Evolutionary conservation across 2,888 invertebrate genomes (phyloP).

Genomic region (Tiliacea aurago): DNA sequence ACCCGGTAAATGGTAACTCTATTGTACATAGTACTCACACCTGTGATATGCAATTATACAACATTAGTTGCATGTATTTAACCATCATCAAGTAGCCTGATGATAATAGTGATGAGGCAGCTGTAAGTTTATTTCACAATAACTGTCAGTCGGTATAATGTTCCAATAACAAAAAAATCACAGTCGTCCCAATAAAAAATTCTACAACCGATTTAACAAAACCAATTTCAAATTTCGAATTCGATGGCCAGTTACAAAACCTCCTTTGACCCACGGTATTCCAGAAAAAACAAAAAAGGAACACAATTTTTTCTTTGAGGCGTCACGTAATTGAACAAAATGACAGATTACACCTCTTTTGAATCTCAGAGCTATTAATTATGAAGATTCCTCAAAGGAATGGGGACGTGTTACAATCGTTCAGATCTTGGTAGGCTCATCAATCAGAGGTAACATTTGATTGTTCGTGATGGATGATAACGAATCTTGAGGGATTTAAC

Average conservation of each 20-base stretch:
- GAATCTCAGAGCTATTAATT: slow-evolving; percentile 56
- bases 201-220: slow-evolving; percentile 1
- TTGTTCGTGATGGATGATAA: slow-evolving; percentile 51
- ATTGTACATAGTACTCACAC: too few relatives aligned
- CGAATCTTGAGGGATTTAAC: slow-evolving; percentile 17
- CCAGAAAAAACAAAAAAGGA: neutral
- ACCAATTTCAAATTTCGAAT: slow-evolving; percentile 32
- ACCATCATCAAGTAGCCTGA: neutral
- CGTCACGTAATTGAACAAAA: slow-evolving; percentile 49
- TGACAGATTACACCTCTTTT: slow-evolving; percentile 55
- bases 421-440: slow-evolving; percentile 47
- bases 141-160: neutral
- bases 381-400: slow-evolving; percentile 53
- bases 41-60: too few relatives aligned
- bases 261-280: slow-evolving; percentile 14
- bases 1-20: too few relatives aligned
- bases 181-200: slow-evolving; percentile 12
- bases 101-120: neutral
- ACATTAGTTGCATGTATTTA: neutral
- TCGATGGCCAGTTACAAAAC: slow-evolving; percentile 16
- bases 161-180: neutral
- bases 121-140: neutral
- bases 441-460: slow-evolving; percentile 51
- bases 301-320: slow-evolving; percentile 26
- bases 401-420: slow-evolving; percentile 38